Percentiles rank a stretch among this genome's conserved stretches.
These are phyloP conservation scores for Barypeithes pellucidus DNA, from an alignment of 2,888 invertebrate species.

Conservation along the genomic window DNA sequence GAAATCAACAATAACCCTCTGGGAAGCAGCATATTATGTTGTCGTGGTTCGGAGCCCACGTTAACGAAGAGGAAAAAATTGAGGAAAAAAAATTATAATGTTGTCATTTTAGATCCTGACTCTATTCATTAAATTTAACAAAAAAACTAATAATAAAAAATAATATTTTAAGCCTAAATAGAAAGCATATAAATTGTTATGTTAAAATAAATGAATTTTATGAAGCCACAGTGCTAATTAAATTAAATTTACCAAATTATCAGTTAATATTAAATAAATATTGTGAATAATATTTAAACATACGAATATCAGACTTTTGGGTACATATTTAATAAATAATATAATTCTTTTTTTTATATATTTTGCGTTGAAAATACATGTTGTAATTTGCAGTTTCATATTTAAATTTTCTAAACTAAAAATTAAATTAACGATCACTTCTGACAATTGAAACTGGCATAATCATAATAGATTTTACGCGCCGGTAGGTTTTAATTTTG, in stretches of 20 bases:
- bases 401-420: neutral
- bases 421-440: neutral
- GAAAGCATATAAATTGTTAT: neutral
- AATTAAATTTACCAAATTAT: neutral
- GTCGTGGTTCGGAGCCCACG: too few species aligned
- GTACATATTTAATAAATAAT: neutral
- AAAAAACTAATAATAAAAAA: too few species aligned
- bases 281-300: neutral
- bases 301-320: neutral
- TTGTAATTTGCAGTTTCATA: neutral
- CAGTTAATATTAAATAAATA: neutral
- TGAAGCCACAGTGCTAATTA: neutral
- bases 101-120: too few species aligned
- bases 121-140: too few species aligned
- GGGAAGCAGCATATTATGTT: too few species aligned
- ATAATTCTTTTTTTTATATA: neutral
- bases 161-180: too few species aligned
- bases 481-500: neutral
- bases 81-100: too few species aligned
- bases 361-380: neutral
- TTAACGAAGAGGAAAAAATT: too few species aligned
- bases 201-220: neutral
- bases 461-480: neutral
- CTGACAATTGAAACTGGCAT: neutral
- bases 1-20: too few species aligned